Conservation (phyloP, 2,113 vertebrate genomes). For the Mus musculus region GRCm39 chr13:104260001-104260500, state of each 20-base stretch:
- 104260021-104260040: too few relatives aligned
- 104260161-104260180: neutral
- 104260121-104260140: neutral
- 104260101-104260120: neutral
- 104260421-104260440: neutral
- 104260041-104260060: too few relatives aligned
- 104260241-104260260: neutral
- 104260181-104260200: neutral
- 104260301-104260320: neutral
- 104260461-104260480: neutral
- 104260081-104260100: neutral
- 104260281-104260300: neutral
- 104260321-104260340: neutral
- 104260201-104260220: neutral
- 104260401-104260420: neutral
- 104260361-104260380: neutral
- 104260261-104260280: neutral
- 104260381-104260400: constrained; percentile 10
- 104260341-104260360: neutral
- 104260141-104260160: neutral
- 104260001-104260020: too few relatives aligned
- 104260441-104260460: constrained; percentile 47
- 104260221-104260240: neutral
- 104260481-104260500: neutral
- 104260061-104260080: neutral